Base-by-base conservation (phyloP, 2,113 vertebrate genomes). In the Hemichromis elongatus region DNA sequence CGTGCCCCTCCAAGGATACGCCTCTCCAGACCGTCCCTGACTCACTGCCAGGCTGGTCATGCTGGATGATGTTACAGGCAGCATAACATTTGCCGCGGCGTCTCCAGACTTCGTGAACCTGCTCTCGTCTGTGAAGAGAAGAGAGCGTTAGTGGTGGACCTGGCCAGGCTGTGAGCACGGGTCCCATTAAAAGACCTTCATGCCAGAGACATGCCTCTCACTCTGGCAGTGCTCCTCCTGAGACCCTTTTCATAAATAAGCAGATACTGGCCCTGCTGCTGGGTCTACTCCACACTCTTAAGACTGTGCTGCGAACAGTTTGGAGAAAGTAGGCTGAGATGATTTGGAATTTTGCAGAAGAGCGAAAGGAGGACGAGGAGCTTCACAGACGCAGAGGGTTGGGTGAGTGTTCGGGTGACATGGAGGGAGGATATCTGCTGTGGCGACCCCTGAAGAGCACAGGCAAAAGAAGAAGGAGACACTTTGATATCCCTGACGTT, bases 211-310 rank as follows among this genome's bases (percentile, higher is more conserved):
- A 14, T 66, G 12, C 37, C 37, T 45, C 13, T 26, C 37, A 45
- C 66, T 70, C 37, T 70, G 21, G 21, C 37, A 45, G 8, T 1
- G 24, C 37, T 26, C 13, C 37, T 0, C 21, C 66, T 70, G 37
- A 24, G 3, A 21, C 1, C 0, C 37, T 2, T 45, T 5, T 1
- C 37, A 2, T 10, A 14, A 70, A 70, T 42, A 4, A 70, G 5
- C 0, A 70, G 66, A 70, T 1, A 45, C 13, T 0, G 0, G 24
- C 5, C 66, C 21, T 70, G 37, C 63, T 70, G 37, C 63, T 26
- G 63, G 63, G 37, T 45, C 37, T 1, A 42, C 66, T 45, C 66
- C 66, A 26, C 1, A 13, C 37, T 26, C 7, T 21, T 6, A 37
- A 68, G n/a, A 45, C 13, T 45, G 35, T 68, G 37, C 37, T 37